These are phyloP conservation scores for Dasysyrphus albostriatus DNA, from an alignment of 2,888 invertebrate species.

Conservation along the genomic window DNA sequence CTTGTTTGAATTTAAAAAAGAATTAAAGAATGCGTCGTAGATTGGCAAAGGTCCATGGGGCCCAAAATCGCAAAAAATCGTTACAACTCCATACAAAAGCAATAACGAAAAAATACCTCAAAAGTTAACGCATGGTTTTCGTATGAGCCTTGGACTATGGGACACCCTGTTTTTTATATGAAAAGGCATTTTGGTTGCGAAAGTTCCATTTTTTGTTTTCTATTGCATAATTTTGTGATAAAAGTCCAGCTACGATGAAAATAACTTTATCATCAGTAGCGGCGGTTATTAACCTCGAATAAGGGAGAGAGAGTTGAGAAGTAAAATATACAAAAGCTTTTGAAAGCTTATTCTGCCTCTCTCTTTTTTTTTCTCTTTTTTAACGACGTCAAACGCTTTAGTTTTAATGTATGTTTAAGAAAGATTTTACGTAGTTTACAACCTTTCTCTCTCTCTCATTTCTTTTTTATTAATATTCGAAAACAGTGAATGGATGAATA, in stretches of 20 bases:
- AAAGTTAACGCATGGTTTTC: too few species aligned
- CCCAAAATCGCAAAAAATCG: too few species aligned
- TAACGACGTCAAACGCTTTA: too few species aligned
- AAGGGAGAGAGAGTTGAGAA: neutral
- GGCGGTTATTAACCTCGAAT: conserved; percentile 7
- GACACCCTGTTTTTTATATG: neutral
- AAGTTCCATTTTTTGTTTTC: neutral
- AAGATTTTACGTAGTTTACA: neutral
- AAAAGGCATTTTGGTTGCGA: neutral
- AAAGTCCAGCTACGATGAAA: neutral
- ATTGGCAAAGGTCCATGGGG: too few species aligned
- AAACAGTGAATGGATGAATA: neutral
- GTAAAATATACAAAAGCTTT: neutral
- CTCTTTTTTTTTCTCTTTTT: neutral
- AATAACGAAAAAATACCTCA: too few species aligned
- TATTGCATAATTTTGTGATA: conserved; percentile 11
- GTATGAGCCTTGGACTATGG: too few species aligned
- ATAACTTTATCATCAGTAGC: neutral
- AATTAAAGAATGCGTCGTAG: too few species aligned
- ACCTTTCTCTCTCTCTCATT: neutral
- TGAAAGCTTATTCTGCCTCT: neutral
- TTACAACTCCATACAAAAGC: too few species aligned
- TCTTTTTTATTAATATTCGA: neutral
- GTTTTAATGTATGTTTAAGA: neutral
- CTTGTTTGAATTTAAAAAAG: too few species aligned